Base-by-base conservation (phyloP, 2,797 vertebrate species). In the Hemibagrus guttatus region DNA sequence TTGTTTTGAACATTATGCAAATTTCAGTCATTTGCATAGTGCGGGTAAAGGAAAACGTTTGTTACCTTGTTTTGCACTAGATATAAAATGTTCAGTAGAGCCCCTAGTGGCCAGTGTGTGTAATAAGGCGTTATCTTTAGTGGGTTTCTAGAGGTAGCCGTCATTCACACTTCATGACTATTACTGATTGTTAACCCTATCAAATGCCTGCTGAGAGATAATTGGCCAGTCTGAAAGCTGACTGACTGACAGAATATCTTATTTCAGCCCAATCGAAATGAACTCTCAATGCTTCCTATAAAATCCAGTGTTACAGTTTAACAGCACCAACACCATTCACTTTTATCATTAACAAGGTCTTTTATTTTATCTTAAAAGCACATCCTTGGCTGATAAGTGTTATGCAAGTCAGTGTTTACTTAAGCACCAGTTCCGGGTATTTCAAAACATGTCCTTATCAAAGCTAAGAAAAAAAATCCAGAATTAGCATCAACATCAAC, bases 341-440 rank as follows among this genome's bases (percentile, higher is more conserved):
- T 54, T 66, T 61, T 28, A 87, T 21, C 58, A 63, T 74, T 26
- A 26, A 58, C 58, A 75, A 46, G 14, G 1, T 49, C 23, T 58
- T 56, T 83, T 82, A 46, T 68, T 31, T 75, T 64, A 52, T 28
- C 88, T 90, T 80, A 87, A 88, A 80, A 89, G 89, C 89, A 91
- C 91, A 91, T 92, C 92, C 89, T 52, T 87, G 72, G 83, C 86
- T 85, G 88, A 71, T 88, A 87, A 86, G 83, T 85, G 85, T 86
- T 49, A 63, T 90, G 81, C 28, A 81, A 85, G 85, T 90, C 88
- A 89, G 89, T 89, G 90, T 91, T 91, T 86, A 87, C 88, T 91
- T 87, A 88, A 75, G 80, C 74, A 74, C 85, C 87, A 83, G 23
- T 89, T 90, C 87, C 92, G 85, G 83, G 82, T 49, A 83, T 49